A percentile compares a stretch with the other conserved stretches of the same genome.
Conservation (phyloP, 2,113 vertebrate species). For the Corythornis vintsioides region DNA sequence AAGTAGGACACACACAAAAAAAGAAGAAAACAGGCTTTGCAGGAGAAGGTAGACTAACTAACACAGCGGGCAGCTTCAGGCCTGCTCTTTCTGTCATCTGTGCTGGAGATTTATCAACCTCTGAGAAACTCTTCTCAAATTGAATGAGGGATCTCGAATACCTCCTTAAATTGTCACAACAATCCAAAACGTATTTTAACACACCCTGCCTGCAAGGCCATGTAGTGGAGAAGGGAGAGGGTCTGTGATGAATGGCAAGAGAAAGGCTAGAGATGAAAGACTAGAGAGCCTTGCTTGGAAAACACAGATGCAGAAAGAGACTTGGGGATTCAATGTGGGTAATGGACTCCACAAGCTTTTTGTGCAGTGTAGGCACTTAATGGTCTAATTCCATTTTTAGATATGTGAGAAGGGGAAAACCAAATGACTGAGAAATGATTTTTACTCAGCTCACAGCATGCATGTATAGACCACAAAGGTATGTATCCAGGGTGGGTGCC, state of each 20-base stretch:
- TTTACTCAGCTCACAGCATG: neutral
- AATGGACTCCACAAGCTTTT: neutral
- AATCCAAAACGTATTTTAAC: neutral
- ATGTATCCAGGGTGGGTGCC: neutral
- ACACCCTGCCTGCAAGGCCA: neutral
- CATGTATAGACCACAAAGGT: neutral
- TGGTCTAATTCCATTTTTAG: neutral
- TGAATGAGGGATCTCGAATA: neutral
- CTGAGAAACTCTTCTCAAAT: neutral
- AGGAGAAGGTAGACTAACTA: slow-evolving; percentile 31
- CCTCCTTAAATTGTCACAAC: neutral
- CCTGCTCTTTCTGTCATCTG: slow-evolving; percentile 5
- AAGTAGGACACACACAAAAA: slow-evolving; percentile 62
- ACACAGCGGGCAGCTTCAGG: slow-evolving; percentile 13
- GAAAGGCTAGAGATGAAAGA: no score
- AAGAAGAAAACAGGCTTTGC: slow-evolving; percentile 59
- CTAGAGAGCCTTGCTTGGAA: slow-evolving; percentile 2
- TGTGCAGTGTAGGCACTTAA: neutral
- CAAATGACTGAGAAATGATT: neutral
- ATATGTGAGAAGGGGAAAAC: neutral
- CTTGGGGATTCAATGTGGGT: neutral
- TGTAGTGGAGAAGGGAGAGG: neutral
- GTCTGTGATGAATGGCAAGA: neutral
- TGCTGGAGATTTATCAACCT: neutral
- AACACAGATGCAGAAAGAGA: neutral